phyloP scores from a whole-genome alignment of 1,140 invertebrate species.

The Drosophila neocordata region DNA sequence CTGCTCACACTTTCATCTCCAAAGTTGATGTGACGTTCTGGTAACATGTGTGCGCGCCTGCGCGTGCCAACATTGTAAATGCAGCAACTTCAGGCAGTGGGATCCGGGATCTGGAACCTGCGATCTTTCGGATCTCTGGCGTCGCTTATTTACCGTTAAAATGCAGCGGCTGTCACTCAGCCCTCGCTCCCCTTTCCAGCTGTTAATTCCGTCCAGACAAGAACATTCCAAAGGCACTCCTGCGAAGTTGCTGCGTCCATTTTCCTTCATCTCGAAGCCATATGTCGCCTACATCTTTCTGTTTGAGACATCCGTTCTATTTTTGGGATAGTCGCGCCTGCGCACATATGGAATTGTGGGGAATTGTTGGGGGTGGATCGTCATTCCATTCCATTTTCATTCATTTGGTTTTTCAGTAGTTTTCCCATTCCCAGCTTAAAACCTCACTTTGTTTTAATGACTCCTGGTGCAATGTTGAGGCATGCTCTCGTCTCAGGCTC shows the following conservation, averaged over 20 bases:
- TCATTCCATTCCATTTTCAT: constrained; percentile 30
- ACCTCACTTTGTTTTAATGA: constrained; percentile 67
- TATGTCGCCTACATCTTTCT: constrained; percentile 52
- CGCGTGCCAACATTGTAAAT: constrained; percentile 76
- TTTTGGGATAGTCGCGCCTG: constrained; percentile 56
- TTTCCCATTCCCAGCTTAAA: constrained; percentile 35
- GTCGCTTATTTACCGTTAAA: constrained; percentile 77
- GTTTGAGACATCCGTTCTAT: constrained; percentile 26
- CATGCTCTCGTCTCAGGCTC: constrained; percentile 44
- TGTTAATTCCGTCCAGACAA: constrained; percentile 26
- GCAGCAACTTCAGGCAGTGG: constrained; percentile 36
- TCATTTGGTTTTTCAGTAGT: constrained; percentile 49
- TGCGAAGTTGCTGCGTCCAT: constrained; percentile 22
- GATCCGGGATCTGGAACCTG: constrained; percentile 15
- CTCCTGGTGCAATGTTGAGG: constrained; percentile 41
- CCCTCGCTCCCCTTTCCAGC: constrained; percentile 75
- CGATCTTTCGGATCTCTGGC: constrained; percentile 31
- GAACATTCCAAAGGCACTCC: constrained; percentile 3
- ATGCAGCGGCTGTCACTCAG: constrained; percentile 67
- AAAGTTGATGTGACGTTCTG: constrained; percentile 41
- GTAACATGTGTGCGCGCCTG: constrained; percentile 78
- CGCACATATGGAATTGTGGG: constrained; percentile 38
- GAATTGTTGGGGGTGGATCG: background rate
- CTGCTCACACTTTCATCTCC: background rate
- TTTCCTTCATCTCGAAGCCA: constrained; percentile 48